Percentiles rank a stretch among this genome's conserved stretches.
These are phyloP conservation scores for Parotocinclus haroldoi DNA, from an alignment of 2,797 vertebrate species.

Conservation along the genomic window DNA sequence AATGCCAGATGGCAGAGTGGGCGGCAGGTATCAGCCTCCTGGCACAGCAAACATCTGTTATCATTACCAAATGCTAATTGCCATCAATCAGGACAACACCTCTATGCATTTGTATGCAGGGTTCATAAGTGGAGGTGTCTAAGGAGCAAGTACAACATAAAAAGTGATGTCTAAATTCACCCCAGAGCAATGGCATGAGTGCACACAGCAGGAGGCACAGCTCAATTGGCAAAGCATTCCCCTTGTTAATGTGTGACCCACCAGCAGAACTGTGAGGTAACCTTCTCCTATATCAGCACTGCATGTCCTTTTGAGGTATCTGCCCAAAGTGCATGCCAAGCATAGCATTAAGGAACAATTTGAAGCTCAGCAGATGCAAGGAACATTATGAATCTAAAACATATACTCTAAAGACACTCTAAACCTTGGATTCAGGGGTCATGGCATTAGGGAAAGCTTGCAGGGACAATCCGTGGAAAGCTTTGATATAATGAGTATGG, in stretches of 20 bases:
- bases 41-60: conserved; percentile 91
- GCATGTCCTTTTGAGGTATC: conserved; percentile 25
- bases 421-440: neutral
- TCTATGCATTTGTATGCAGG: conserved; percentile 80
- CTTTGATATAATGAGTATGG: neutral
- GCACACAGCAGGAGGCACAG: conserved; percentile 28
- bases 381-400: neutral
- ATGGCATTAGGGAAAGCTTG: neutral
- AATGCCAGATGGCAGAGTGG: conserved; percentile 86
- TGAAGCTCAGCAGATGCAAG: conserved; percentile 18
- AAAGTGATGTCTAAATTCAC: conserved; percentile 77
- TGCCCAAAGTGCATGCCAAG: conserved; percentile 13
- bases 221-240: conserved; percentile 28
- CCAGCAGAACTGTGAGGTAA: conserved; percentile 19
- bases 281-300: conserved; percentile 20
- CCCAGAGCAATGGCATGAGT: conserved; percentile 56
- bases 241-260: conserved; percentile 35
- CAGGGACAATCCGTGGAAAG: neutral
- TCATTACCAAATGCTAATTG: conserved; percentile 93
- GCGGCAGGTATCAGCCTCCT: conserved; percentile 86
- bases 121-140: conserved; percentile 46
- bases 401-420: neutral
- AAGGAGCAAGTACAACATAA: conserved; percentile 43
- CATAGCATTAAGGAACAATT: conserved; percentile 11
- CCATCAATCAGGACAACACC: conserved; percentile 88